Evolutionary conservation across 2,113 vertebrate genomes (phyloP), one percentile per base, ranked within the genome.

Genomic region (Notiomystis cincta): DNA sequence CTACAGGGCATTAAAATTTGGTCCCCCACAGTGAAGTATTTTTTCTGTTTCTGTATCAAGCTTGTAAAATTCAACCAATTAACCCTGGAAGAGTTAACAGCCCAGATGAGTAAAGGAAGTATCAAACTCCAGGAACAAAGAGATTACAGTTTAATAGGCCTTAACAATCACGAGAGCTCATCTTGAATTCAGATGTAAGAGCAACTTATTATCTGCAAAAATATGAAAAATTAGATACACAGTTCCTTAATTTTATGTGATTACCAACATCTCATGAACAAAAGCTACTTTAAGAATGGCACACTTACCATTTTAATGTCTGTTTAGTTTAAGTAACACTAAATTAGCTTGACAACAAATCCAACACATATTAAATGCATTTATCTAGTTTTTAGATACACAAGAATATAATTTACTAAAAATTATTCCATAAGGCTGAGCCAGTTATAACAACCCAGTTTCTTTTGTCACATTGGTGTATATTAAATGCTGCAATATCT

Each of bases 221-320:
- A 25, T 1, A 75, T 0, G 2, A 64, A 51, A 40, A 78, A 22
- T 0, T 33, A 4, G 8, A 30, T 50, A 60, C 31, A 54, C 0
- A 6, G 33, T 45, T 50, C 50, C 66, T 50, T 64, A 28, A 69
- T 72, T 82, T 54, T 61, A 42, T 28, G 9, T 37, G 22, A 77
- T 31, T 72, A 48, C 4, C 3, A 3, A 57, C 21, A 60, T 8
- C n/a, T 57, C 47, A 40, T 2, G 11, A 78, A 78, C 27, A 87
- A 87, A 71, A 87, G 24, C 44, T 54, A 37, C 20, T 28, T n/a
- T 44, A 13, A 51, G 48, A 42, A 15, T 21, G 4, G 16, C 33
- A 86, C 28, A 69, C 31, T 37, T 28, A 62, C 3, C 11, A 58
- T 58, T 69, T 79, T 15, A 62, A 37, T 62, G 27, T 20, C 56